Evolutionary conservation across 2,113 vertebrate species (phyloP).

Genomic region (Bos indicus): DNA sequence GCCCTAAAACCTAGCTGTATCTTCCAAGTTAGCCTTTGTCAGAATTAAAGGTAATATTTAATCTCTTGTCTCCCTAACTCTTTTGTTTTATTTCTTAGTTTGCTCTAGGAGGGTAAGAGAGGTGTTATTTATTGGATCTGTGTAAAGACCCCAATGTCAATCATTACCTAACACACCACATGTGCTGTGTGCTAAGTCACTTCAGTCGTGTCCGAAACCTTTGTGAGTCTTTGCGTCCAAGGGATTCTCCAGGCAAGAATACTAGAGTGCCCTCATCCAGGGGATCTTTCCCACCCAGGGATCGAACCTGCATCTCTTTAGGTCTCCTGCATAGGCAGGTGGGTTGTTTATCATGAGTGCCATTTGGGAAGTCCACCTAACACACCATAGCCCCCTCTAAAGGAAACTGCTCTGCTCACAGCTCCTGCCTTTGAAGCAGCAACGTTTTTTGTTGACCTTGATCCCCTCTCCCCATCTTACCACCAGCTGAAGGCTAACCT

Average conservation of each 20-base stretch:
- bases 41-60: background rate
- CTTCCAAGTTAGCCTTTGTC: background rate
- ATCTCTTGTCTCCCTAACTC: background rate
- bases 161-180: background rate
- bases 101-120: background rate
- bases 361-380: background rate
- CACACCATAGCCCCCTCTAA: background rate
- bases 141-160: background rate
- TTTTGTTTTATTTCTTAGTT: background rate
- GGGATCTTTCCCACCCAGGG: background rate
- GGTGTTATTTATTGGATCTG: background rate
- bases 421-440: background rate
- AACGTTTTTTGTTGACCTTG: background rate
- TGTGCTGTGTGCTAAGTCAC: background rate
- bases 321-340: background rate
- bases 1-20: background rate
- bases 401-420: background rate
- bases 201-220: background rate
- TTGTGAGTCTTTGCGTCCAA: background rate
- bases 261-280: background rate
- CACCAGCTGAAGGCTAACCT: background rate
- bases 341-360: background rate
- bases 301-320: background rate
- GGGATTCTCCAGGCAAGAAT: background rate
- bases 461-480: background rate